Conservation (phyloP, 2,888 invertebrate species). For the Cephus sareptanus region DNA sequence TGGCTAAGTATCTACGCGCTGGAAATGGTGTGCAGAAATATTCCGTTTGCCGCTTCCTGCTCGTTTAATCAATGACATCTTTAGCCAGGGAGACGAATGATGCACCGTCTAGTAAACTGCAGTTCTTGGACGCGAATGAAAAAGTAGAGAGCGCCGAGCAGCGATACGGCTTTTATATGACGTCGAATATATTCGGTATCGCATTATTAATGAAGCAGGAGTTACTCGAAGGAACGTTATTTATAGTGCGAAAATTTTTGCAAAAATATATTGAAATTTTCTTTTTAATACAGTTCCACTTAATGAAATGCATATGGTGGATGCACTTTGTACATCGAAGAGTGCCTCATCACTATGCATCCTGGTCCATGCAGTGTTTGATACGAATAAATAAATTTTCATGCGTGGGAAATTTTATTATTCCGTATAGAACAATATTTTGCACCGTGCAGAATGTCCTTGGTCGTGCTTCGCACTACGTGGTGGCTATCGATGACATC, state of each 20-base stretch:
- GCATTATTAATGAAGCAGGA: not conserved
- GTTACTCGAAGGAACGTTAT: not conserved
- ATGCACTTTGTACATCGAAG: not conserved
- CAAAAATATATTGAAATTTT: not conserved
- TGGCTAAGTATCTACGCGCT: not conserved
- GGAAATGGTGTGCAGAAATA: not conserved
- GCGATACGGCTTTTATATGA: not conserved
- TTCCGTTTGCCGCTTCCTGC: slow-evolving; percentile 40
- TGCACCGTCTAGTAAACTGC: slow-evolving; percentile 8
- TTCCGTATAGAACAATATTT: not conserved
- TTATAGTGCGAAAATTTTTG: not conserved
- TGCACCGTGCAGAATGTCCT: not conserved
- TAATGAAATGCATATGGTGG: not conserved
- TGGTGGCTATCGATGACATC: slow-evolving; percentile 29
- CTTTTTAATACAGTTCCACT: not conserved
- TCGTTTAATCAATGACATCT: slow-evolving; percentile 55
- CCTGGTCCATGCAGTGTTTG: not conserved
- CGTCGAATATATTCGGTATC: not conserved
- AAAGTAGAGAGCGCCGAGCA: not conserved
- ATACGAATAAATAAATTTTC: not conserved
- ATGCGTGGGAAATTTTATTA: not conserved
- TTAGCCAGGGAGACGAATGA: slow-evolving; percentile 35
- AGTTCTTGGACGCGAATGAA: not conserved
- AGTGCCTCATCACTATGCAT: not conserved
- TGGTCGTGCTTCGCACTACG: not conserved